Evolutionary conservation across 1,140 invertebrate genomes (phyloP).

Genomic region (Riptortus pedestris): DNA sequence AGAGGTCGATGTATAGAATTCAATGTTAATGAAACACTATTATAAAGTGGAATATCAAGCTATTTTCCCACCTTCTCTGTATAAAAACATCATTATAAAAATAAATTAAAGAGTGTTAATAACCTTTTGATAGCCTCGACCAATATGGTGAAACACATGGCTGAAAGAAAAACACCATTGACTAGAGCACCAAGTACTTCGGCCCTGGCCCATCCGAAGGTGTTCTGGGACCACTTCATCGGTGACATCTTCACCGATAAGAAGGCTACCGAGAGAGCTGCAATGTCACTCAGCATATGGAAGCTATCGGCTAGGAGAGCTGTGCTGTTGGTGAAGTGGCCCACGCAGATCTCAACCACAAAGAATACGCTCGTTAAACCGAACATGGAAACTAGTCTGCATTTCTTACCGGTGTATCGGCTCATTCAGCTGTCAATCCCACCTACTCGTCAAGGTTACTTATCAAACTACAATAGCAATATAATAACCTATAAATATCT

Average conservation of each 20-base stretch:
- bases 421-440: constrained; percentile 59
- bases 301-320: constrained; percentile 85
- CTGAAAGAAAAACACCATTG: constrained; percentile 84
- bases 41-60: too few relatives aligned
- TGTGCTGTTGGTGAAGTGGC: constrained; percentile 87
- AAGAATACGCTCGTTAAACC: constrained; percentile 76
- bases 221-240: constrained; percentile 90
- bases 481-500: too few relatives aligned
- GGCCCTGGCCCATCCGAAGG: constrained; percentile 86
- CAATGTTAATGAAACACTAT: too few relatives aligned
- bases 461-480: too few relatives aligned
- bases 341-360: constrained; percentile 80
- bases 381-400: constrained; percentile 80
- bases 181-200: constrained; percentile 85
- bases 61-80: too few relatives aligned
- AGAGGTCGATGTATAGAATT: too few relatives aligned
- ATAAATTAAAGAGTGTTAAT: too few relatives aligned
- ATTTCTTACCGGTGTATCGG: constrained; percentile 82
- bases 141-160: constrained; percentile 83
- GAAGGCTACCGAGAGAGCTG: constrained; percentile 78
- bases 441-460: too few relatives aligned
- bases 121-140: constrained; percentile 76
- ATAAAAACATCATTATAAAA: too few relatives aligned
- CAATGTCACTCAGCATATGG: constrained; percentile 87
- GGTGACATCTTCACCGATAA: constrained; percentile 90